These are phyloP conservation scores for Elanus axillaris DNA, from an alignment of 2,113 vertebrate genomes.

Conservation along the genomic window DNA sequence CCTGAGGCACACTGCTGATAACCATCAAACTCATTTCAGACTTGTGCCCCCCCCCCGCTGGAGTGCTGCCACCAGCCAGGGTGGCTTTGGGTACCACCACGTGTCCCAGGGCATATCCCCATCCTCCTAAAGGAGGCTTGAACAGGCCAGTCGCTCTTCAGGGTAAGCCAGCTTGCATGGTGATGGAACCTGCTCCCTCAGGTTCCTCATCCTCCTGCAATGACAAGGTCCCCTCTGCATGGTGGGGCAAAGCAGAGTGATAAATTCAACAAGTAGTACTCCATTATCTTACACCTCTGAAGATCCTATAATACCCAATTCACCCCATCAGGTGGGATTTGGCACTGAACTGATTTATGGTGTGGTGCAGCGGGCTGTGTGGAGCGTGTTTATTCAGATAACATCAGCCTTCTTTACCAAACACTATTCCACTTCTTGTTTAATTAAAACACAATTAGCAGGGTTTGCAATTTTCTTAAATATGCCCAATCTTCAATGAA, in stretches of 20 bases:
- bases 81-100: not conserved
- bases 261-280: not conserved
- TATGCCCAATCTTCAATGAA: not conserved
- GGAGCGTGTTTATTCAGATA: not conserved
- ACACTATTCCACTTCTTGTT: not conserved
- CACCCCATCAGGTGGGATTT: rapidly evolving
- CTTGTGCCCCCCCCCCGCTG: not conserved
- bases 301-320: not conserved
- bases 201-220: rapidly evolving
- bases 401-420: not conserved
- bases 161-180: not conserved
- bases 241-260: not conserved
- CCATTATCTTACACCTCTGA: not conserved
- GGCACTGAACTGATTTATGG: not conserved
- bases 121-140: not conserved
- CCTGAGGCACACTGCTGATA: not conserved
- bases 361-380: rapidly evolving
- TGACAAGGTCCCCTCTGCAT: rapidly evolving
- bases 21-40: not conserved
- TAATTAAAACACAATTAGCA: not conserved
- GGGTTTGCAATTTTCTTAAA: not conserved
- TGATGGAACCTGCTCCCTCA: too few species aligned
- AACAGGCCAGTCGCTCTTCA: rapidly evolving
- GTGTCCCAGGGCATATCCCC: not conserved
- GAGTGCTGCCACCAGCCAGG: not conserved